Percentiles rank a stretch among this genome's conserved stretches.
Conservation (phyloP, 2,113 vertebrate species). For the Grantiella picta region DNA sequence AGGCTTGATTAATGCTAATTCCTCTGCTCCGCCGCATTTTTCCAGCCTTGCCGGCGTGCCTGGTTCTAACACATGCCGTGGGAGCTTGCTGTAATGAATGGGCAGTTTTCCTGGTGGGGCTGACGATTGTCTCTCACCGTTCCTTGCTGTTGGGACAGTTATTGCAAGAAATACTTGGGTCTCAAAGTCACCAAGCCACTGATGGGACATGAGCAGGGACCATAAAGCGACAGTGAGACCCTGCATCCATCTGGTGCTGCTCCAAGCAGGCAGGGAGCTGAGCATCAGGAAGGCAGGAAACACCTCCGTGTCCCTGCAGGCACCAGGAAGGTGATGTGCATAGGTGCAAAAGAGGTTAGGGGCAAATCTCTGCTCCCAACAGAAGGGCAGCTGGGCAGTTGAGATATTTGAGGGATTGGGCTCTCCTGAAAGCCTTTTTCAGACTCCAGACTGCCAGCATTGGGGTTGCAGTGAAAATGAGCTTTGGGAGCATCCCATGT, state of each 20-base stretch:
- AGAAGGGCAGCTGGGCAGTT: not conserved
- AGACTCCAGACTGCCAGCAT: not conserved
- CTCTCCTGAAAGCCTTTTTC: not conserved
- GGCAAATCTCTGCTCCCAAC: not conserved
- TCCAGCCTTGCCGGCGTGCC: not conserved
- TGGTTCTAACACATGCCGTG: not conserved
- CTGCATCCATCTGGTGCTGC: not conserved
- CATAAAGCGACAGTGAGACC: not conserved
- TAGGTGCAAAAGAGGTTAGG: not conserved
- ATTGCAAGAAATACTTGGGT: not conserved
- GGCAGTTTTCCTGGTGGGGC: not conserved
- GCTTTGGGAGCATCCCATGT: not conserved
- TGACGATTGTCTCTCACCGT: not conserved
- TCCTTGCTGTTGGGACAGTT: not conserved
- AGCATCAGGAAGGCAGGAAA: not conserved
- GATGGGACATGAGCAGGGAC: not conserved
- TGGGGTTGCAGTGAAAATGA: not conserved
- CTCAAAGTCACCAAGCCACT: not conserved
- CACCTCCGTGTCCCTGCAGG: not conserved
- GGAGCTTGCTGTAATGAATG: not conserved
- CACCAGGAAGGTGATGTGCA: not conserved
- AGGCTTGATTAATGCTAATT: constrained; percentile 39
- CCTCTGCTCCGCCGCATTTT: not conserved
- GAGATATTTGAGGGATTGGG: not conserved
- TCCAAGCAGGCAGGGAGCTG: not conserved